Conservation (phyloP, 1,140 invertebrate genomes). For the Sogatella furcifera region DNA sequence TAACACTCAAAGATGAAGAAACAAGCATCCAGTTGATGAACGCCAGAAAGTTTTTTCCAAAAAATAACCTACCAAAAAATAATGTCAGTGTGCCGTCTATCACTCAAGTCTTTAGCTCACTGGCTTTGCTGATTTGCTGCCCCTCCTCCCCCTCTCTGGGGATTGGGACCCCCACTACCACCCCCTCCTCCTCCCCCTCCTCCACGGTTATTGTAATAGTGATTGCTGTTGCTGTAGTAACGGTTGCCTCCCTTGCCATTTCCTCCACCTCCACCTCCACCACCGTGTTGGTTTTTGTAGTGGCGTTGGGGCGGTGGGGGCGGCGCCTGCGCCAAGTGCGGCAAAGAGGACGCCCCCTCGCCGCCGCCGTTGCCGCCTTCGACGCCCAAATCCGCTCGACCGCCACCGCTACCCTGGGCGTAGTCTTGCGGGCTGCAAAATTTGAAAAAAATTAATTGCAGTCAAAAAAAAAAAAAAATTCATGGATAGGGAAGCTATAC, state of each 20-base stretch:
- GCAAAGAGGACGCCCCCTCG: neutral
- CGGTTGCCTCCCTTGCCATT: constrained; percentile 13
- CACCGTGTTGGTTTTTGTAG: constrained; percentile 16
- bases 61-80: too few species aligned
- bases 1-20: too few species aligned
- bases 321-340: neutral
- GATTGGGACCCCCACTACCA: neutral
- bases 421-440: neutral
- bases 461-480: neutral
- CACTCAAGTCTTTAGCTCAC: too few species aligned
- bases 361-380: neutral
- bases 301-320: constrained; percentile 5
- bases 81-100: too few species aligned
- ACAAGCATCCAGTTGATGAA: too few species aligned
- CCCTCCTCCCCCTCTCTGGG: too few species aligned
- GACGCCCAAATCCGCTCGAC: constrained; percentile 1
- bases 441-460: too few species aligned
- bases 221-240: constrained; percentile 18
- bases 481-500: too few species aligned
- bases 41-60: too few species aligned
- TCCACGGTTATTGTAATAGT: constrained; percentile 9
- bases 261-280: constrained; percentile 15
- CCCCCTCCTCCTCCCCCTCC: neutral
- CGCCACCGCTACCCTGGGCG: neutral
- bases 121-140: too few species aligned